Base-by-base conservation (phyloP, 1,140 invertebrate species). In the Drosophila sechellia region DNA sequence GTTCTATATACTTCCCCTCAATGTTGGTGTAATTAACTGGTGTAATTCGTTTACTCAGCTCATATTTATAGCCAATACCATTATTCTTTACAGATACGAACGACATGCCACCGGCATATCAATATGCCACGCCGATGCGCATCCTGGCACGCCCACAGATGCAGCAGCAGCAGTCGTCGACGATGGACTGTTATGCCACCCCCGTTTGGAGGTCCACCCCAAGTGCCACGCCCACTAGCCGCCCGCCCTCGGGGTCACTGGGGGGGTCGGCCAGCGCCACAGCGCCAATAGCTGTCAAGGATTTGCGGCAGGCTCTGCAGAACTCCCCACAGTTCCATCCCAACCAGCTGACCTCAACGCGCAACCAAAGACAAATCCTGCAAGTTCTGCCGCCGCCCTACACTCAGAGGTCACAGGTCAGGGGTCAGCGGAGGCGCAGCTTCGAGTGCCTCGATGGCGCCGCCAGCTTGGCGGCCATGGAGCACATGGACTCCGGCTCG, bases 401-500 rank as follows among this genome's bases (percentile, higher is more conserved):
- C 49, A 70, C 34, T 20, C 45, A 50, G 0, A 34, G 39, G 25
- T 31, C 42, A 15, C 37, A 66, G 27, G 10, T 12, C 37, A 27
- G 35, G 6, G 17, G 27, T 12, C 40, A 43, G 31, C 35, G 46
- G 8, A 70, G 59, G n/a, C 42, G 71, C 46, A 79, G 77, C 35
- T 86, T 79, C 20, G 77, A 81, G 42, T 77, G 63, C 12, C 12
- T 79, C 37, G 83, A 87, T 13, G 83, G 83, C 0, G 84, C 70
- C 1, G 84, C 76, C 34, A 87, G 75, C 12, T n/a, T 87, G 66
- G 79, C 84, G 4, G 83, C 84, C 48, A 87, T 87, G 83, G 84
- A 87, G 42, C 84, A 64, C 35, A 87, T 91, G 90, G 90, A 90
- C 58, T 75, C 76, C 1, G 80, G 80, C 0, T 92, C 92, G 13